These are phyloP conservation scores for Oenanthe oenanthe DNA, from an alignment of 2,113 vertebrate species.

Conservation along the genomic window DNA sequence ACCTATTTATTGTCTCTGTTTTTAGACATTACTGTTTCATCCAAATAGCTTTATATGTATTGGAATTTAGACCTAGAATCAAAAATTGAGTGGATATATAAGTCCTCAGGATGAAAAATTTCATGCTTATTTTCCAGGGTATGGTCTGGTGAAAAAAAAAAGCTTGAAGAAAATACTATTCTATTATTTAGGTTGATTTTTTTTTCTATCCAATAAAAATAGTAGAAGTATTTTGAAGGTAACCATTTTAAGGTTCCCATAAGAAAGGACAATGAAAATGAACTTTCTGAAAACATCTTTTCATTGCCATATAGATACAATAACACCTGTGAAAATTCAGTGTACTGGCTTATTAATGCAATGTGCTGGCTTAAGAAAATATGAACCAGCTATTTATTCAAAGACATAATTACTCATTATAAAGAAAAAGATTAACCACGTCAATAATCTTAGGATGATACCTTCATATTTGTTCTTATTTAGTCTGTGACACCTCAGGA, in stretches of 20 bases:
- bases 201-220: background rate
- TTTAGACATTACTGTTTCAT: background rate
- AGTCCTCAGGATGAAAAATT: background rate
- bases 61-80: background rate
- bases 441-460: background rate
- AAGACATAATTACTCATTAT: background rate
- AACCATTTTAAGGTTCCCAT: background rate
- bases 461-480: background rate
- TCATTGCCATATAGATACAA: background rate
- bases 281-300: background rate
- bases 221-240: background rate
- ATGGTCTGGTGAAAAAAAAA: background rate
- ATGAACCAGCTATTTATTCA: background rate
- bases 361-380: background rate
- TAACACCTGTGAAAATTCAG: background rate
- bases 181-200: background rate
- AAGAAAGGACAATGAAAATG: background rate
- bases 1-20: background rate
- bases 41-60: background rate
- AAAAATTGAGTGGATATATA: background rate
- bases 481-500: background rate
- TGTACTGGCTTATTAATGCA: background rate
- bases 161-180: background rate
- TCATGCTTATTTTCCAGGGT: background rate
- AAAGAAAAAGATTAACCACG: background rate